These are phyloP conservation scores for Drosophila lacertosa DNA, from an alignment of 1,140 invertebrate genomes.

Conservation along the genomic window DNA sequence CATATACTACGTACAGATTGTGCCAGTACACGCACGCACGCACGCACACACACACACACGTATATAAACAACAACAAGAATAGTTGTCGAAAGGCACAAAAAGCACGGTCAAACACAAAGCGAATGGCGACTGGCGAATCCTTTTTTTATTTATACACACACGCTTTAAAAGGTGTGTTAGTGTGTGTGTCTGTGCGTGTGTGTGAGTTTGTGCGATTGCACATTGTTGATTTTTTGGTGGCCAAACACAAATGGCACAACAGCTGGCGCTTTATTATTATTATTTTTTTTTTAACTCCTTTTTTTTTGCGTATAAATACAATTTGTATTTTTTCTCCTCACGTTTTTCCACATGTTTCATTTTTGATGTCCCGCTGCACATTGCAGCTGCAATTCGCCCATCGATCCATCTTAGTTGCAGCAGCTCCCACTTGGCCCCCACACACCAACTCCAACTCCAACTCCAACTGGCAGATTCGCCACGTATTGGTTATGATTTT, in stretches of 20 bases:
- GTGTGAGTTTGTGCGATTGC: conserved; percentile 22
- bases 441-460: too few species aligned
- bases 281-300: conserved; percentile 35
- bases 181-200: conserved; percentile 12
- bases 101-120: conserved; percentile 49
- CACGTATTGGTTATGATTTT: conserved; percentile 71
- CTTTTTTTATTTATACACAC: conserved; percentile 64
- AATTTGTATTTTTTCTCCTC: conserved; percentile 16
- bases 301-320: conserved; percentile 16
- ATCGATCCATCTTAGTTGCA: conserved; percentile 62
- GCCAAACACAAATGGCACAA: conserved; percentile 71
- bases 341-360: not conserved
- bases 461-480: too few species aligned
- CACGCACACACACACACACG: conserved; percentile 2
- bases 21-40: conserved; percentile 11
- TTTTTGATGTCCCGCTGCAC: conserved; percentile 33
- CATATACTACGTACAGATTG: conserved; percentile 51
- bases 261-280: conserved; percentile 69
- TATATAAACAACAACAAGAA: conserved; percentile 42
- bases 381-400: conserved; percentile 18
- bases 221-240: conserved; percentile 77
- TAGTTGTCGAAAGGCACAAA: conserved; percentile 42
- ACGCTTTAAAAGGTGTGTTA: conserved; percentile 24
- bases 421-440: not conserved
- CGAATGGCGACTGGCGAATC: conserved; percentile 41